Evolutionary conservation across 2,888 invertebrate genomes (phyloP).

Genomic region (Chalcis sispes): DNA sequence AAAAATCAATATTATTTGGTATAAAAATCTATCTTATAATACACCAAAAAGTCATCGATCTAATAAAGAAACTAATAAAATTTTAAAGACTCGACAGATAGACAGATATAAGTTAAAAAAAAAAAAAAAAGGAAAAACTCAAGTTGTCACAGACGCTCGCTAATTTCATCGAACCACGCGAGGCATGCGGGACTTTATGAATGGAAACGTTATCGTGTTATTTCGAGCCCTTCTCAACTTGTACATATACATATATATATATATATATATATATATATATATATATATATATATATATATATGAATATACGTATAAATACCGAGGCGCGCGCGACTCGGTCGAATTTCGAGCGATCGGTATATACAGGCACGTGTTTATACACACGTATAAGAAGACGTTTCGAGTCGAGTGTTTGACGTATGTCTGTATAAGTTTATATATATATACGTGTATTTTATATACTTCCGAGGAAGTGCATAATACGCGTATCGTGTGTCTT

Average conservation of each 20-base stretch:
- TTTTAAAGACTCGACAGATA: background rate
- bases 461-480: background rate
- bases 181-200: slow-evolving; percentile 35
- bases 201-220: slow-evolving; percentile 36
- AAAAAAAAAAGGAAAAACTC: background rate
- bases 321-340: background rate
- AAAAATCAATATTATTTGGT: too few species aligned
- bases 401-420: too few species aligned
- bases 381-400: background rate
- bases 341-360: slow-evolving; percentile 39
- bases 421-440: too few species aligned
- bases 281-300: too few species aligned
- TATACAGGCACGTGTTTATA: slow-evolving; percentile 23
- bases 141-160: slow-evolving; percentile 8
- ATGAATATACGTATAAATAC: too few species aligned
- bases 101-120: background rate
- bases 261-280: too few species aligned
- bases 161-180: slow-evolving; percentile 47
- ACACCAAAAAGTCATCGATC: too few species aligned
- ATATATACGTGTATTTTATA: background rate
- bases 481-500: background rate
- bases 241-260: too few species aligned
- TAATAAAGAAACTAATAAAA: background rate
- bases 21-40: too few species aligned
- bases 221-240: slow-evolving; percentile 26